Conservation (phyloP, 2,113 vertebrate genomes). For the Corapipo altera region DNA sequence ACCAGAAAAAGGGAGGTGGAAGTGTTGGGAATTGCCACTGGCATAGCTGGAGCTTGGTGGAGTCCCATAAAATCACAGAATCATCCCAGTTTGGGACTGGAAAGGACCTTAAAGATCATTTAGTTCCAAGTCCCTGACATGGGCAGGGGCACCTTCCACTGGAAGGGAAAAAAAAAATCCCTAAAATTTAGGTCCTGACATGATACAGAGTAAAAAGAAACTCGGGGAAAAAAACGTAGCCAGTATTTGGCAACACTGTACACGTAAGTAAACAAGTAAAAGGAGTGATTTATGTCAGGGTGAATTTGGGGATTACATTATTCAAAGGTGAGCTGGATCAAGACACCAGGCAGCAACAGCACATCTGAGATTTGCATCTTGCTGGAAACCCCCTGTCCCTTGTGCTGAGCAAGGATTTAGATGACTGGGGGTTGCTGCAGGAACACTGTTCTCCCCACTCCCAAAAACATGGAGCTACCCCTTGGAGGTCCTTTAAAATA, state of each 20-base stretch:
- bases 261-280: accelerated
- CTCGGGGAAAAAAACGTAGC: accelerated
- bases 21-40: not conserved
- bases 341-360: not conserved
- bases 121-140: not conserved
- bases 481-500: not conserved
- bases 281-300: not conserved
- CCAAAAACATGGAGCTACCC: not conserved
- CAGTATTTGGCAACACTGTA: not conserved
- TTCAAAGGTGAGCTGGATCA: not conserved
- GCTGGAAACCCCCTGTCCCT: not conserved
- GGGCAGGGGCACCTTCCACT: not conserved
- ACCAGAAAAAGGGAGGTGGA: not conserved
- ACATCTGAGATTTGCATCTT: not conserved
- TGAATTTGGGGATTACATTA: not conserved
- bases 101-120: not conserved
- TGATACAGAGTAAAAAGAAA: not conserved
- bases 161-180: not conserved
- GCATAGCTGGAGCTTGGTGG: not conserved
- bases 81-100: not conserved
- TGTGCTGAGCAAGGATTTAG: accelerated
- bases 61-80: not conserved
- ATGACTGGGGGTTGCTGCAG: not conserved
- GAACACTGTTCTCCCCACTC: not conserved
- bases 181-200: not conserved